Percentiles rank a stretch among this genome's conserved stretches.
Evolutionary conservation across 2,797 vertebrate species (phyloP).

Genomic region (Arnoldichthys spilopterus): DNA sequence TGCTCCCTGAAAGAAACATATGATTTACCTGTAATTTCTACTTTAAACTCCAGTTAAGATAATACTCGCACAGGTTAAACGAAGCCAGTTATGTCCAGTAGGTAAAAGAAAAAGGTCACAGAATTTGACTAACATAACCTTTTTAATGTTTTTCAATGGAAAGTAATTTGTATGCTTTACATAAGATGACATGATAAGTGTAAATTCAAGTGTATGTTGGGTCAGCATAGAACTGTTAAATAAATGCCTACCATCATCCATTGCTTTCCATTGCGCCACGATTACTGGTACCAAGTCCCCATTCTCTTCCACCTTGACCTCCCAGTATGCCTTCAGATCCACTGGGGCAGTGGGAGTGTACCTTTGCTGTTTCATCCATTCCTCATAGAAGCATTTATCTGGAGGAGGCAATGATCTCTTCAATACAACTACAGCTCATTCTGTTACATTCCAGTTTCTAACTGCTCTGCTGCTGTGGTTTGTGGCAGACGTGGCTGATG

Average conservation of each 20-base stretch:
- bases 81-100: no score
- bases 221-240: not conserved
- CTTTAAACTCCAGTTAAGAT: not conserved
- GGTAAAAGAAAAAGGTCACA: no score
- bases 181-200: no score
- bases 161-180: no score
- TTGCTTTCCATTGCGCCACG: constrained; percentile 68
- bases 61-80: no score
- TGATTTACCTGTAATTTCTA: not conserved
- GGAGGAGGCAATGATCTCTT: not conserved
- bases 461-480: not conserved
- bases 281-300: constrained; percentile 70
- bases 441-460: not conserved
- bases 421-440: not conserved
- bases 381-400: constrained; percentile 73
- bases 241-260: constrained; percentile 72
- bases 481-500: not conserved
- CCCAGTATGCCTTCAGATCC: constrained; percentile 53
- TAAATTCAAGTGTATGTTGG: no score
- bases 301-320: constrained; percentile 46
- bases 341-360: constrained; percentile 73
- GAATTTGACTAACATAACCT: no score
- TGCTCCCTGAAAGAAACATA: constrained; percentile 67
- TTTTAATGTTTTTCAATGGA: no score
- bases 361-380: not conserved